phyloP scores from a whole-genome alignment of 2,797 vertebrate genomes.

The Trematomus bernacchii region DNA sequence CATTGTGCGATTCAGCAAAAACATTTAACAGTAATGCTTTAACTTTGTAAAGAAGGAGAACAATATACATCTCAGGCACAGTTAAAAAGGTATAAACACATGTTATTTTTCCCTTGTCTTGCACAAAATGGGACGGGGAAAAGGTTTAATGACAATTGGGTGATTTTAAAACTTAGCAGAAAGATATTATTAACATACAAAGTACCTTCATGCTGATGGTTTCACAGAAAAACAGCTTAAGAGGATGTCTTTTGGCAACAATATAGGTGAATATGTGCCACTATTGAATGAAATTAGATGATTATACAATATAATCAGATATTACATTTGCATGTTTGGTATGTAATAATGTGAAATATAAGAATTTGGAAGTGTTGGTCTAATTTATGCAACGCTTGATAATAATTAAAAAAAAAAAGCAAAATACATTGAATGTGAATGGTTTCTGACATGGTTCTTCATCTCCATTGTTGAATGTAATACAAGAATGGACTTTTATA shows the following conservation, averaged over 20 bases:
- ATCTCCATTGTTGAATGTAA: neutral
- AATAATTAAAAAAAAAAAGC: neutral
- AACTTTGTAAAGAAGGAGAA: constrained; percentile 63
- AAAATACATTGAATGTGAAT: neutral
- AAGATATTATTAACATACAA: constrained; percentile 48
- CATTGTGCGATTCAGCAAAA: constrained; percentile 78
- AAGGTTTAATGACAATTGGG: constrained; percentile 64
- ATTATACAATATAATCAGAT: neutral
- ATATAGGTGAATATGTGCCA: neutral
- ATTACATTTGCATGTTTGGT: neutral
- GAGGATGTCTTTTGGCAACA: constrained; percentile 9
- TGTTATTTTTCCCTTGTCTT: constrained; percentile 62
- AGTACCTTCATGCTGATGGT: constrained; percentile 16
- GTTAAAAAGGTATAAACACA: constrained; percentile 64
- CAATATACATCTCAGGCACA: constrained; percentile 36
- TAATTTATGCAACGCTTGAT: neutral
- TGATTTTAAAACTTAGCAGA: constrained; percentile 66
- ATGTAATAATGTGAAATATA: too few species aligned
- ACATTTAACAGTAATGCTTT: constrained; percentile 51
- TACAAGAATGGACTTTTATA: neutral
- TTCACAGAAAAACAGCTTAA: constrained; percentile 16
- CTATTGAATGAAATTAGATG: neutral
- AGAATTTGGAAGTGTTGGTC: constrained; percentile 1
- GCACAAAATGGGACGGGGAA: constrained; percentile 52
- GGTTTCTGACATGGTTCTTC: neutral